These are phyloP conservation scores for Falco rusticolus DNA, from an alignment of 2,797 vertebrate genomes.

Conservation along the genomic window DNA sequence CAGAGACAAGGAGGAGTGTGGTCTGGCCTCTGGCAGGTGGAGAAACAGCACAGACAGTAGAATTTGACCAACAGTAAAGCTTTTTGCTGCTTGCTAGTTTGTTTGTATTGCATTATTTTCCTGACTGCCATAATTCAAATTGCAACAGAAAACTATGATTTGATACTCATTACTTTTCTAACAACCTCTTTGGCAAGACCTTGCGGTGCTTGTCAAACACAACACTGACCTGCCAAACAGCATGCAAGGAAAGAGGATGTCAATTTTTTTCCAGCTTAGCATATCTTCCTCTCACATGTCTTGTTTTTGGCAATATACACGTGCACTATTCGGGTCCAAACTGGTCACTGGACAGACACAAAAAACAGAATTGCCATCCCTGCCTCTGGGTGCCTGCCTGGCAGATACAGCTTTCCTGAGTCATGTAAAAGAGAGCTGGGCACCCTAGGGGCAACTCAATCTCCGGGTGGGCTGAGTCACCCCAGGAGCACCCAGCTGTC, in stretches of 20 bases:
- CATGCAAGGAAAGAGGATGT: background rate
- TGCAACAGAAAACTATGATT: background rate
- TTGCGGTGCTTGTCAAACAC: background rate
- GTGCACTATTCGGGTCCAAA: background rate
- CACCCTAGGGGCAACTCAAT: background rate
- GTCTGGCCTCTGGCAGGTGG: no score
- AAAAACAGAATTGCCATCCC: background rate
- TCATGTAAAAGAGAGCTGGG: background rate
- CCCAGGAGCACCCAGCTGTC: no score
- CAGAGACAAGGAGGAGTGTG: no score
- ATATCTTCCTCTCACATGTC: background rate
- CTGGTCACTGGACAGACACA: background rate
- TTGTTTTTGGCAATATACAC: background rate
- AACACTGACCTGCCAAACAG: background rate
- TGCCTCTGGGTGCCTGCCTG: background rate
- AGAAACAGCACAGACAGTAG: no score
- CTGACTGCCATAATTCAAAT: no score
- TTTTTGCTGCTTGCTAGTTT: no score
- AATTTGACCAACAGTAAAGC: no score
- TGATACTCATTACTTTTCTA: background rate
- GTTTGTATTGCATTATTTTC: no score
- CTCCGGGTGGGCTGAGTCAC: background rate
- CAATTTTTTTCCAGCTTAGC: background rate
- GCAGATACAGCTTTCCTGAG: background rate
- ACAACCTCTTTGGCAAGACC: background rate